Percentiles rank a stretch among this genome's conserved stretches.
Conservation (phyloP, 2,888 invertebrate species). For the Acronicta psi region DNA sequence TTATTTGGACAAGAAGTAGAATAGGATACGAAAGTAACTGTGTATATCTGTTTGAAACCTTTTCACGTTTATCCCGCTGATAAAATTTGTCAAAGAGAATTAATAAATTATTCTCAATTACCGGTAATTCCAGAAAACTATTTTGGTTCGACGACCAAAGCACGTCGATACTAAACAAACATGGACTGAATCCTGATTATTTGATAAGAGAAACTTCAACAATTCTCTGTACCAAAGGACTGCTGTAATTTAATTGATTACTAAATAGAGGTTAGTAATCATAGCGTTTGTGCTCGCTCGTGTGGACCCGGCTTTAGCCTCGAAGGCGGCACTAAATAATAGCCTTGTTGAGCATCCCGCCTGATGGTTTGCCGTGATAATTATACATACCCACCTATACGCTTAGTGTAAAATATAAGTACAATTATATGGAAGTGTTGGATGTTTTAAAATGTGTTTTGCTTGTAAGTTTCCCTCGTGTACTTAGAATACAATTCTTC, state of each 20-base stretch:
- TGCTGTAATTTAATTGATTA: constrained; percentile 21
- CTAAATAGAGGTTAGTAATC: constrained; percentile 19
- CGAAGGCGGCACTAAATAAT: constrained; percentile 56
- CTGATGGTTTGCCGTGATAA: constrained; percentile 53
- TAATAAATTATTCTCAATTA: too few species aligned
- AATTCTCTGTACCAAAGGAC: neutral
- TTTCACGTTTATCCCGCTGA: too few species aligned
- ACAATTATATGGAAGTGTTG: neutral
- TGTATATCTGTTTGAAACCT: too few species aligned
- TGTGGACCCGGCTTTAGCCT: constrained; percentile 30
- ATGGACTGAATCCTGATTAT: neutral
- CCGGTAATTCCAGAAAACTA: too few species aligned
- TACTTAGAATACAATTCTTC: too few species aligned
- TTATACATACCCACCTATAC: constrained; percentile 35
- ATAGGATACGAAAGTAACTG: too few species aligned
- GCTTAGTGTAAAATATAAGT: constrained; percentile 12
- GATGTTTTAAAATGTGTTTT: too few species aligned
- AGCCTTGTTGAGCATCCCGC: constrained; percentile 53
- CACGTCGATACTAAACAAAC: neutral
- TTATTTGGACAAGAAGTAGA: too few species aligned
- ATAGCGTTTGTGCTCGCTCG: constrained; percentile 24
- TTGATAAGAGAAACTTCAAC: neutral
- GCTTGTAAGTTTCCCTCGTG: too few species aligned
- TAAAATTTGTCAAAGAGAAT: too few species aligned
- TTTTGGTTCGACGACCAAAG: too few species aligned